A percentile compares a stretch with the other conserved stretches of the same genome.
Conservation (phyloP, 2,113 vertebrate genomes). For the Oxyruncus cristatus region DNA sequence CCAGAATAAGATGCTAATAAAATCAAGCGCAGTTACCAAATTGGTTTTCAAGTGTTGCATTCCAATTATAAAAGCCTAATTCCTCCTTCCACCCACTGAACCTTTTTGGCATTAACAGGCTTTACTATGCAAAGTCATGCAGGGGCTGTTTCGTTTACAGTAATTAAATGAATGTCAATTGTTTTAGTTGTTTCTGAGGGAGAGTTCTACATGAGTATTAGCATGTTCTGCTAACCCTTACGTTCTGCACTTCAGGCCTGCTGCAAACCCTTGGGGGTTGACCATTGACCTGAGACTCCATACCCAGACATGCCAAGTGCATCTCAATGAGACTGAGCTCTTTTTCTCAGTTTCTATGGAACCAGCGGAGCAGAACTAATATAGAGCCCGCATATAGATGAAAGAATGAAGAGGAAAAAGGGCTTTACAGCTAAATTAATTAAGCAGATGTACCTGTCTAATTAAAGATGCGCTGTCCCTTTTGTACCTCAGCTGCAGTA, state of each 20-base stretch:
- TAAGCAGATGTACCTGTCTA: constrained; percentile 78
- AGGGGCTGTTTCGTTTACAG: constrained; percentile 74
- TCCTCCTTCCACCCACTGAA: constrained; percentile 49
- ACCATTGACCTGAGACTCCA: constrained; percentile 80
- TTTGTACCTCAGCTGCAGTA: constrained; percentile 57
- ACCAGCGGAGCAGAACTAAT: constrained; percentile 82
- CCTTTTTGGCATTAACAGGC: constrained; percentile 53
- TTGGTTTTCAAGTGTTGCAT: constrained; percentile 45
- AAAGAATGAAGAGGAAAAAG: constrained; percentile 61
- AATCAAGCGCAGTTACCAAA: constrained; percentile 35
- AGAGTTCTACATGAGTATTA: constrained; percentile 79
- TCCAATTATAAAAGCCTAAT: constrained; percentile 62
- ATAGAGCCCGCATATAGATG: constrained; percentile 69
- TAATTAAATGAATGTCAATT: constrained; percentile 85
- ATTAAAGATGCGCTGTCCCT: constrained; percentile 66
- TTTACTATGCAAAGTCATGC: constrained; percentile 70
- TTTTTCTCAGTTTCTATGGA: constrained; percentile 67
- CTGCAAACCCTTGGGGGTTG: constrained; percentile 67
- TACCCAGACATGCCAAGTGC: constrained; percentile 58
- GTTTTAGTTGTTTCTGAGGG: constrained; percentile 72
- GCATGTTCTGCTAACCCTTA: constrained; percentile 82
- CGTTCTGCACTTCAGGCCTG: constrained; percentile 63
- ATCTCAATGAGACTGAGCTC: constrained; percentile 78
- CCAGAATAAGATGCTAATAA: constrained; percentile 70
- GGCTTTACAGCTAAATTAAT: constrained; percentile 89